Base-by-base conservation (phyloP, 2,888 invertebrate genomes). In the Meganola albula region DNA sequence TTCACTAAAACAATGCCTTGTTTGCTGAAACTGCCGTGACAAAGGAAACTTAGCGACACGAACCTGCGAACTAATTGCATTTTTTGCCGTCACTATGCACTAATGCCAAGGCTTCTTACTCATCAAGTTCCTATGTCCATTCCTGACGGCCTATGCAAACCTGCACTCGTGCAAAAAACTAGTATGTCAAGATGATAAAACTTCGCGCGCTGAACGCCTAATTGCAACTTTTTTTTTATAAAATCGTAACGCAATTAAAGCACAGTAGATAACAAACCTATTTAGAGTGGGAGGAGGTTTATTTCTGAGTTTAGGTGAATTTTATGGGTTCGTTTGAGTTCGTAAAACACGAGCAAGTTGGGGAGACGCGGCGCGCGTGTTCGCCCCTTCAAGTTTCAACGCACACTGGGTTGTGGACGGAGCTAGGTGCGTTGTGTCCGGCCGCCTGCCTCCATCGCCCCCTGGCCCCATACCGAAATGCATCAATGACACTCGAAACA, bases 401-500 rank as follows among this genome's bases (percentile, higher is more conserved):
- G 86, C 82, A 85, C 75, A 86, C 85, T 80, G 77, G 50, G 44
- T 44, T 37, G 50, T 37, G 27, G 37, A 47, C 34, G 50, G 44
- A 33, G n/a, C 48, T 58, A 60, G 59, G 65, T 63, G 59, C 61
- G 65, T 63, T 59, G 51, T 58, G 57, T 56, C 57, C 62, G 53
- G 67, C 72, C 72, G 63, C 65, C 62, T 65, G 62, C 69, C 72
- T 54, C 71, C 61, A 50, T 56, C 41, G 41, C 65, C 57, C 57
- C 78, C 72, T 60, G 60, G 67, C 78, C 53, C 74, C 82, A 82
- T 63, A 75, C 79, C 80, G 75, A 83, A 80, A 79, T 84, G 85
- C 85, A 84, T 84, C 84, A 83, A 82, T 83, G 83, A 79, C 80
- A 84, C 77, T 77, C 64, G 64, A 73, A 74, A 78, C 75, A 78